These are phyloP conservation scores for fruit fly (Drosophila melanogaster) DNA, from an alignment of 1,140 invertebrate genomes.

Conservation along the genomic window DNA sequence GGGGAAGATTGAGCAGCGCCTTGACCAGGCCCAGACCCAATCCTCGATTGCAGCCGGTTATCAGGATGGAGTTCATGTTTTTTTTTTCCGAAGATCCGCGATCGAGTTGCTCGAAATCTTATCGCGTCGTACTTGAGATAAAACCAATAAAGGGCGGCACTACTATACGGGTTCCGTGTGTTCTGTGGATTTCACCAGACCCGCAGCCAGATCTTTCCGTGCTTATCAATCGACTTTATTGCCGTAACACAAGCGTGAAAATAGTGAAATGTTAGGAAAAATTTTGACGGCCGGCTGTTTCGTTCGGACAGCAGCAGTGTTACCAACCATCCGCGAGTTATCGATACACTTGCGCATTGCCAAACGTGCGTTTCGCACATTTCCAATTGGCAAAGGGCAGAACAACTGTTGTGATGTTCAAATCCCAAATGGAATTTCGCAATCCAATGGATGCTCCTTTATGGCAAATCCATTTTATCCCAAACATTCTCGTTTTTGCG, in stretches of 20 bases:
- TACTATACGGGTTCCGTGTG: constrained; percentile 1
- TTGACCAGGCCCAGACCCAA: constrained; percentile 93
- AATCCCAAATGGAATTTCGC: constrained; percentile 8
- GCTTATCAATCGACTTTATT: constrained; percentile 51
- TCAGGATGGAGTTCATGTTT: constrained; percentile 90
- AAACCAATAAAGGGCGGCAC: constrained; percentile 52
- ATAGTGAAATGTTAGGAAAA: background rate
- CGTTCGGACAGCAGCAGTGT: constrained; percentile 46
- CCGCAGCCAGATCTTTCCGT: constrained; percentile 1
- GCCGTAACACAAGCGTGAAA: constrained; percentile 20
- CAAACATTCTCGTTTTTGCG: constrained; percentile 49
- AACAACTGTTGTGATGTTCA: background rate
- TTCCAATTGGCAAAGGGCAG: background rate
- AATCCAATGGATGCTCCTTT: background rate
- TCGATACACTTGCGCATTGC: constrained; percentile 32
- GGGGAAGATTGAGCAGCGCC: constrained; percentile 85
- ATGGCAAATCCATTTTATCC: constrained; percentile 15
- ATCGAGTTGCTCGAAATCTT: constrained; percentile 47
- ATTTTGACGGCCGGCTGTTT: constrained; percentile 24
- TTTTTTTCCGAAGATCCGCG: background rate
- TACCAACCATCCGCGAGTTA: constrained; percentile 44
- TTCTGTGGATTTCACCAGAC: constrained; percentile 35
- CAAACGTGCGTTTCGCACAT: constrained; percentile 28
- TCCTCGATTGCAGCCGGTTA: constrained; percentile 95
- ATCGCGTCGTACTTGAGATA: constrained; percentile 60